Percentiles rank a stretch among this genome's conserved stretches.
Evolutionary conservation across 2,888 invertebrate genomes (phyloP).

Genomic region (Chymomyza procnemis): DNA sequence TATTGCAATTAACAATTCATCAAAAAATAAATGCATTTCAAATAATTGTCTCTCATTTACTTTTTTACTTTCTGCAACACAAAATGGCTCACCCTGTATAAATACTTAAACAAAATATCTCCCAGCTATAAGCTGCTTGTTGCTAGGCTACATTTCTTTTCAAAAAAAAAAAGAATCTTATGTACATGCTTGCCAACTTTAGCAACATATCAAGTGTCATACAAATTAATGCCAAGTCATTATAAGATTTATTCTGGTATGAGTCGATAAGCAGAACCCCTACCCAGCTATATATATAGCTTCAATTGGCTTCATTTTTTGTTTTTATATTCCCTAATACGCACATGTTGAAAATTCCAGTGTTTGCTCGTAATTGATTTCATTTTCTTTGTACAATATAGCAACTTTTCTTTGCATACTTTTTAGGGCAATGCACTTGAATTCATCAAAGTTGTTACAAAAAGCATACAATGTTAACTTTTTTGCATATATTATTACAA

Average conservation of each 20-base stretch:
- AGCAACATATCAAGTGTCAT: slow-evolving; percentile 39
- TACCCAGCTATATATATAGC: not conserved
- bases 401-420: not conserved
- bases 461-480: not conserved
- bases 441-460: not conserved
- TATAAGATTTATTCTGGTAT: not conserved
- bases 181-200: slow-evolving; percentile 43
- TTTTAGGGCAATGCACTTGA: not conserved
- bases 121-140: not conserved
- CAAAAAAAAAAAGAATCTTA: not conserved
- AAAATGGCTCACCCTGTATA: too few relatives aligned
- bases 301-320: not conserved
- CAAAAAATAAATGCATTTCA: too few relatives aligned
- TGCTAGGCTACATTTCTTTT: not conserved
- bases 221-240: slow-evolving; percentile 43
- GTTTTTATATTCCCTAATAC: not conserved
- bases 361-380: not conserved
- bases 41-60: too few relatives aligned
- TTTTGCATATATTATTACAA: too few relatives aligned
- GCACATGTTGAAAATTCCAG: not conserved
- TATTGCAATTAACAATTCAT: too few relatives aligned
- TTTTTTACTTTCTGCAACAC: too few relatives aligned
- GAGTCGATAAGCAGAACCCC: not conserved
- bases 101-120: too few relatives aligned
- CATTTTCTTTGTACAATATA: not conserved